Evolutionary conservation across 1,140 invertebrate species (phyloP), one percentile per base, ranked within the genome.

Genomic region (Nymphalis io): DNA sequence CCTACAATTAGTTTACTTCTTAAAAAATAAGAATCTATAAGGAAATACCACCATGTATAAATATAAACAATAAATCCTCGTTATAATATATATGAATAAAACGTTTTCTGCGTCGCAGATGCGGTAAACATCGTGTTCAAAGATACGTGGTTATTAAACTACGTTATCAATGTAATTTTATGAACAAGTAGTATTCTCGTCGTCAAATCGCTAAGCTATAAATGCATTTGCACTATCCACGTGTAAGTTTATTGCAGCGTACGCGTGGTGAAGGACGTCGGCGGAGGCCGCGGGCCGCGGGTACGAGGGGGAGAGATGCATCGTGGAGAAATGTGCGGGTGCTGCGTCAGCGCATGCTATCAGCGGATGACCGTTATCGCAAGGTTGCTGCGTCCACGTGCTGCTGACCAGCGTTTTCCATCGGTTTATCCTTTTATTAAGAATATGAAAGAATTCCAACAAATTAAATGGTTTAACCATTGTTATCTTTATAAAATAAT

Each of bases 351-450:
- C 65, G 75, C 76, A 70, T 71, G 72, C 59, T 85, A 84, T 87
- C 83, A 82, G 70, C 80, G 81, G 75, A 83, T 81, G 80, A 72
- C 61, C 70, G 78, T 87, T 89, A 89, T 87, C 87, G 75, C 81
- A 85, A 84, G 80, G 82, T 80, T 78, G 76, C 63, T 23, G 61
- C 66, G 66, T 73, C 77, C 84, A 85, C 85, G 84, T 87, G 84
- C 79, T 71, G 78, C 65, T 84, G 81, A 80, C 78, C 76, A 78
- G 76, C 76, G 58, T 70, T 68, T 73, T 73, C 70, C 60, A 76
- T 60, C 59, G 57, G 60, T 44, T 38, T 39, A 65, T 65, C 72
- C 66, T 72, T 76, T 74, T 55, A 65, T 44, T 44, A 57, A 51
- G 57, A 60, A 55, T 68, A 44, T 20, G 13, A 60, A 60, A n/a